These are phyloP conservation scores for Glomeris maerens DNA, from an alignment of 1,140 invertebrate species.

Conservation along the genomic window DNA sequence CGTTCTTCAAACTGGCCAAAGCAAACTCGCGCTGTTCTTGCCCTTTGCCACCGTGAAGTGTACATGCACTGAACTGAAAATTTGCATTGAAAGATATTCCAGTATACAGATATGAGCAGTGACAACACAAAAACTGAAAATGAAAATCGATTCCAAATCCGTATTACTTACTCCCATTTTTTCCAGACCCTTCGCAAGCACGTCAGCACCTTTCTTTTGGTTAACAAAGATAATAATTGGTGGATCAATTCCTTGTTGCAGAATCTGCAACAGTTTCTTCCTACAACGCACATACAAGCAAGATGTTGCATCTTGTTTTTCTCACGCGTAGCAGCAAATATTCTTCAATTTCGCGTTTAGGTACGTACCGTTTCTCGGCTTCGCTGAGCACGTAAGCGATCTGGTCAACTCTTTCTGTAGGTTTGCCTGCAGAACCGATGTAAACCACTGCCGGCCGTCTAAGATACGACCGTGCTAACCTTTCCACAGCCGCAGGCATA, in stretches of 20 bases:
- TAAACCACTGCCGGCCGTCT: constrained; percentile 93
- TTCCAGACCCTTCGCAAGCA: constrained; percentile 89
- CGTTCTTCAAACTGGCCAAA: constrained; percentile 79
- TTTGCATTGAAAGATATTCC: constrained; percentile 16
- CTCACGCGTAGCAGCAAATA: too few species aligned
- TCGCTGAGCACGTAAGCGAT: constrained; percentile 91
- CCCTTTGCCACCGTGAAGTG: constrained; percentile 97
- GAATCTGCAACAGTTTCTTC: constrained; percentile 41
- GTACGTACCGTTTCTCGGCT: constrained; percentile 60
- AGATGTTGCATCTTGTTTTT: too few species aligned
- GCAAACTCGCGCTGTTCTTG: constrained; percentile 99
- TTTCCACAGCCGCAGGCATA: constrained; percentile 95
- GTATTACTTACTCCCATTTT: constrained; percentile 74
- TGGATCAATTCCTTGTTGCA: constrained; percentile 67
- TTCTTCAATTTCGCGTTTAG: too few species aligned
- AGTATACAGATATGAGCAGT: too few species aligned
- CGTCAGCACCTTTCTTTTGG: constrained; percentile 98
- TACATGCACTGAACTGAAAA: constrained; percentile 79
- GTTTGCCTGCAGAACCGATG: constrained; percentile 96
- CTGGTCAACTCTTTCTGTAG: constrained; percentile 94
- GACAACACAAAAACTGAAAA: background rate
- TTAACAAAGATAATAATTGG: constrained; percentile 99
- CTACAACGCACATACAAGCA: too few species aligned
- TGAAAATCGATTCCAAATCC: background rate
- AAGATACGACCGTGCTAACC: constrained; percentile 86